Evolutionary conservation across 2,888 invertebrate genomes (phyloP), one percentile per base, ranked within the genome.

Genomic region (Pterobdella sp.): DNA sequence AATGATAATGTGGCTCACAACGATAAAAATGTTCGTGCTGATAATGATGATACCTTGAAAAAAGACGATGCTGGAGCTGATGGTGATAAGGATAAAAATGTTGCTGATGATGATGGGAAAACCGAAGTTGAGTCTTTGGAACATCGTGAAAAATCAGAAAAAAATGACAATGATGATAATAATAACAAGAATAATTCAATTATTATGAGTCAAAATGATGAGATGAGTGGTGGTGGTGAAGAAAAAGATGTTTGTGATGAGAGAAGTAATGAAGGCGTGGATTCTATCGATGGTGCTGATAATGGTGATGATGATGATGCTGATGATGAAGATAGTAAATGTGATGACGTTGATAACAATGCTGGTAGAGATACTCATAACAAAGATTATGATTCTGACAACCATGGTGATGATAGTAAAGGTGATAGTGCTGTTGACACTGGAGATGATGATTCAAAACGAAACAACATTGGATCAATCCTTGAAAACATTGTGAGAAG

Each of bases 241-340:
- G n/a, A n/a, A n/a, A n/a, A n/a, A n/a, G n/a, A n/a, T n/a, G n/a
- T n/a, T n/a, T n/a, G n/a, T n/a, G n/a, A n/a, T n/a, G n/a, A n/a
- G n/a, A n/a, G 52, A 49, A 49, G 14, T n/a, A n/a, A n/a, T 49
- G 14, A 14, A 49, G n/a, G 14, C 14, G 10, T 63, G 63, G 31
- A 29, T 63, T 7, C 14, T 29, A 10, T 7, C 26, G 26, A 26
- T 63, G 31, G 63, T 63, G 10, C 10, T 63, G 63, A 63, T 63
- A 26, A 7, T 63, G 63, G n/a, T 63, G 14, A n/a, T 7, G 26
- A n/a, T 14, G 63, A 29, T 63, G 63, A 29, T 63, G 31, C 26
- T 63, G 63, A 63, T 63, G 63, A n/a, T 7, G 63, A 63, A 26
- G 63, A 29, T 63, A 63, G 63, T 63, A 10, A n/a, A 14, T 7